A percentile compares a stretch with the other conserved stretches of the same genome.
These are phyloP conservation scores for Psittacula derbiana DNA, from an alignment of 2,797 vertebrate genomes.

Conservation along the genomic window DNA sequence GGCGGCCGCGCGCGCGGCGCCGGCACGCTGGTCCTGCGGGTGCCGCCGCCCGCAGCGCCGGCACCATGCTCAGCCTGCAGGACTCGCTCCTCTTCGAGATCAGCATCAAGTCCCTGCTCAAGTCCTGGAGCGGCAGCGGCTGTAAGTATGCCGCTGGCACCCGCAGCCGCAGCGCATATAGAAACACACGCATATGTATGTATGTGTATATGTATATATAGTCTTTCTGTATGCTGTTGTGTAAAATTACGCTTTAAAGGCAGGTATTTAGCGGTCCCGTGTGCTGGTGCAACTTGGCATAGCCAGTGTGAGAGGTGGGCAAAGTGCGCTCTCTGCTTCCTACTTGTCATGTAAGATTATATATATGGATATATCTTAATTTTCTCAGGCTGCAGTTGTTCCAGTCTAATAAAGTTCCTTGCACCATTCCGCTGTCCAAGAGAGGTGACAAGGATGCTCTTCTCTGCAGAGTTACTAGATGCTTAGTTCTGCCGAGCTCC, in stretches of 20 bases:
- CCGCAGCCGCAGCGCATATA: not conserved
- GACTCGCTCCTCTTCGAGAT: constrained; percentile 98
- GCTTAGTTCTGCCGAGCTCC: constrained; percentile 11
- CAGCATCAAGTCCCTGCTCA: constrained; percentile 97
- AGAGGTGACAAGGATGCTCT: not conserved
- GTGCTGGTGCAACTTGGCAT: not conserved
- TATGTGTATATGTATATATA: no score
- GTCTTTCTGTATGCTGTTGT: not conserved
- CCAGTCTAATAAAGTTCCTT: constrained; percentile 46
- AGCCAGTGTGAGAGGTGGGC: not conserved
- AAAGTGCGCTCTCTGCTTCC: not conserved
- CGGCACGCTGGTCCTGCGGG: not conserved
- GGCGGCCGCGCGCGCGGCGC: not conserved
- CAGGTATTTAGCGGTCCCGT: not conserved
- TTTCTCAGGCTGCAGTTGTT: not conserved
- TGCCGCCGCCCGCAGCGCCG: not conserved
- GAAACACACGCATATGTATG: not conserved
- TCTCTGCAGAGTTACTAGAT: constrained; percentile 6
- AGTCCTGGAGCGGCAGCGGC: constrained; percentile 93
- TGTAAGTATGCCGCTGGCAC: constrained; percentile 82
- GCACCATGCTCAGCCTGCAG: constrained; percentile 94
- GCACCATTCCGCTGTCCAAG: not conserved
- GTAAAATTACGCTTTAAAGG: not conserved
- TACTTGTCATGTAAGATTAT: not conserved
- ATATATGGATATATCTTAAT: fast-evolving